Evolutionary conservation across 2,113 vertebrate species (phyloP).

Genomic region (Podiceps cristatus): DNA sequence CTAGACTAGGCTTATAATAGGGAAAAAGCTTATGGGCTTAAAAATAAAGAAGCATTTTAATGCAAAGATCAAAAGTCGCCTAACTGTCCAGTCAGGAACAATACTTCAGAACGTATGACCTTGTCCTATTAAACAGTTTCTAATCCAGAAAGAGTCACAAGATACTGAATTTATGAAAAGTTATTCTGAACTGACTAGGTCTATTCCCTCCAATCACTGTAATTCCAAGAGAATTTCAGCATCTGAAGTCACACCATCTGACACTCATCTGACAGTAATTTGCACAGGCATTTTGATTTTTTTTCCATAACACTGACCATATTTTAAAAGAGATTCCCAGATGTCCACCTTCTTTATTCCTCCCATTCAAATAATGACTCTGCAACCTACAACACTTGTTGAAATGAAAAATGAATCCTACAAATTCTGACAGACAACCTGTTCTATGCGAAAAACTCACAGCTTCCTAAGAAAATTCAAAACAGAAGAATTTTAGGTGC

Average conservation of each 20-base stretch:
- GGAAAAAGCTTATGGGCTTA: background rate
- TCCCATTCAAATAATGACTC: background rate
- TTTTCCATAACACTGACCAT: background rate
- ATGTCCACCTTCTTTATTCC: background rate
- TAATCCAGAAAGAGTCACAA: background rate
- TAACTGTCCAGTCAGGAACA: background rate
- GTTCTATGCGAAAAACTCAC: accelerated
- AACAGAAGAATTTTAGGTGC: background rate
- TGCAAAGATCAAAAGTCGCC: background rate
- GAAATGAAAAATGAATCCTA: background rate
- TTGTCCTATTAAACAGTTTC: background rate
- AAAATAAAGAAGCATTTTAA: background rate
- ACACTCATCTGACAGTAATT: background rate
- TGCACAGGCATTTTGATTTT: background rate
- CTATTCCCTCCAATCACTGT: background rate
- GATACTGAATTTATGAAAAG: background rate
- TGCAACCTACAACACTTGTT: background rate
- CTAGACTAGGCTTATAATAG: background rate
- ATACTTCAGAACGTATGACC: background rate
- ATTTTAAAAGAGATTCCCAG: background rate
- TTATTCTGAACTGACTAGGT: background rate
- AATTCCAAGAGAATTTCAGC: background rate
- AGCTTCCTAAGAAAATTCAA: background rate
- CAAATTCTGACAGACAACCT: background rate
- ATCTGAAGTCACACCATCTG: background rate